Evolutionary conservation across 2,888 invertebrate genomes (phyloP), one percentile per base, ranked within the genome.

Genomic region (Alentia gelatinosa): DNA sequence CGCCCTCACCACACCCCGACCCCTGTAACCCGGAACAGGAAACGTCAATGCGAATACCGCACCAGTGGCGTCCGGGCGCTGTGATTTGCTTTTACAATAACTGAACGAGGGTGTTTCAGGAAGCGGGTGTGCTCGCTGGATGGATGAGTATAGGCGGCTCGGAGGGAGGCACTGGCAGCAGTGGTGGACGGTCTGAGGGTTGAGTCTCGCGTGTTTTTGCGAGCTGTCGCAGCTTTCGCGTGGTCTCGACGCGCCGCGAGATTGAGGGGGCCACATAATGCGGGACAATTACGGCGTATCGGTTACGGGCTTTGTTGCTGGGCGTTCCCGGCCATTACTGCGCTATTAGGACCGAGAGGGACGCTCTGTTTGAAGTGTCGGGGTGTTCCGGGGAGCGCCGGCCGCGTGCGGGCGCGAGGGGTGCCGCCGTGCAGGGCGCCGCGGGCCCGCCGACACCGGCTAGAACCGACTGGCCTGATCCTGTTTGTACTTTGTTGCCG

Each of bases 251-350:
- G n/a, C n/a, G n/a, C n/a, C 42, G 30, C 15, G 86, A 47, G 86
- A 42, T 35, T 86, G 86, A 42, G 26, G 30, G 50, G 42, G 39
- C 19, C 75, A 30, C 42, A 86, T 86, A 86, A 86, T 86, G 79
- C 47, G 26, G 83, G 42, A 86, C 86, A 86, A 86, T 86, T 86
- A 86, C 3, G 42, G 42, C 30, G 86, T 86, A 86, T 86, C 86
- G 35, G 86, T 86, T 40, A 47, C 86, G 30, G 42, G 86, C 86
- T 86, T 86, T 86, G 86, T 86, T 9, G 86, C 30, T 42, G 86
- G 42, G 86, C 47, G 47, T 42, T 5, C 15, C 26, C 47, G 42
- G 47, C 23, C 47, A 47, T 86, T 86, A 86, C 35, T 40, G 86
- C 23, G 47, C 86, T 42, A 86, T 86, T 86, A 86, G 42, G 47